Evolutionary conservation across 2,113 vertebrate genomes (phyloP).

Genomic region (Eurystomus gularis): DNA sequence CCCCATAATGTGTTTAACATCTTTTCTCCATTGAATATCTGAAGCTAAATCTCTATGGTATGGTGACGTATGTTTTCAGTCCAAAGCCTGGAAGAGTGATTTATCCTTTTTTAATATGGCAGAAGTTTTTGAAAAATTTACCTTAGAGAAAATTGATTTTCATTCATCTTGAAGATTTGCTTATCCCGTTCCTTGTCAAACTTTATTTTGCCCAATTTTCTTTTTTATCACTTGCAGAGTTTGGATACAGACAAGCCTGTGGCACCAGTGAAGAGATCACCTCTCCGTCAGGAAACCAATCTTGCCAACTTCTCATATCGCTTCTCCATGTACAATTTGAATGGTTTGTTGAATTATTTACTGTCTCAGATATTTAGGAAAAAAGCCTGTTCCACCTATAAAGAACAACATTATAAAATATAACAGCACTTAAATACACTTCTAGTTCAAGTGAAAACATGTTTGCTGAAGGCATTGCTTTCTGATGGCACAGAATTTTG

Average conservation of each 20-base stretch:
- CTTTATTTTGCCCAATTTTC: not conserved
- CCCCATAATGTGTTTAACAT: not conserved
- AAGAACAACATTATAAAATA: not conserved
- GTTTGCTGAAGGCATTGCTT: not conserved
- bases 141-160: not conserved
- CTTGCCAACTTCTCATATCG: constrained; percentile 99
- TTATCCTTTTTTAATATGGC: not conserved
- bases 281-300: constrained; percentile 94
- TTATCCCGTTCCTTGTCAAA: not conserved
- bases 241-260: constrained; percentile 90
- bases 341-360: constrained; percentile 82
- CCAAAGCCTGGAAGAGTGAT: not conserved
- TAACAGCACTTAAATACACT: not conserved
- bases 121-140: not conserved
- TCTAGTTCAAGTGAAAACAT: not conserved
- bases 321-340: constrained; percentile 98
- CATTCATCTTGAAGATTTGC: not conserved
- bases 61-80: not conserved
- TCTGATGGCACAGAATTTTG: not conserved
- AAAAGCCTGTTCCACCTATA: not conserved
- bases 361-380: not conserved
- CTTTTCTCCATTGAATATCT: not conserved
- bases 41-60: not conserved
- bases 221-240: constrained; percentile 75
- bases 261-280: constrained; percentile 90